Conservation (phyloP, 2,888 invertebrate species). For the Platypus cylindrus region DNA sequence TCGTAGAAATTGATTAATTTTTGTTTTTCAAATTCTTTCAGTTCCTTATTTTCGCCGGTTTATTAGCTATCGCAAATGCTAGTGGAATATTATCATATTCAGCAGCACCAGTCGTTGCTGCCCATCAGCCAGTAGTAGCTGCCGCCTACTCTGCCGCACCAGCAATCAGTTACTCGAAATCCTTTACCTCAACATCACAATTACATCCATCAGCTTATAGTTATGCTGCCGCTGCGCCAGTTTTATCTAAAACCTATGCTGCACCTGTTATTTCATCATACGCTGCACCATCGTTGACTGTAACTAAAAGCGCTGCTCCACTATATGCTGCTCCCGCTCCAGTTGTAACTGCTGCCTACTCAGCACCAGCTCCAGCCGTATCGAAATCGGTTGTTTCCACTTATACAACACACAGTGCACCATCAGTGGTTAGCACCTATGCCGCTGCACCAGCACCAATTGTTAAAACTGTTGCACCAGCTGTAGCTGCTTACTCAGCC, state of each 20-base stretch:
- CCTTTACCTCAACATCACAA: slow-evolving; percentile 21
- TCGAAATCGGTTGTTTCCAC: slow-evolving; percentile 19
- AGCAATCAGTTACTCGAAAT: slow-evolving; percentile 18
- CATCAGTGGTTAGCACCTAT: slow-evolving; percentile 8
- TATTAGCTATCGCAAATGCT: slow-evolving; percentile 47
- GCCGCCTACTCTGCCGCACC: slow-evolving; percentile 6
- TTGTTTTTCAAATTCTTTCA: slow-evolving; percentile 18
- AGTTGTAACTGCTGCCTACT: slow-evolving; percentile 15
- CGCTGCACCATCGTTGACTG: slow-evolving; percentile 4
- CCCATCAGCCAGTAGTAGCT: slow-evolving; percentile 17
- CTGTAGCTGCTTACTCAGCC: slow-evolving; percentile 3
- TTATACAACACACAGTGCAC: slow-evolving; percentile 16
- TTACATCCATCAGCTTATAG: slow-evolving; percentile 5
- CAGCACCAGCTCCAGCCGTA: slow-evolving; percentile 16
- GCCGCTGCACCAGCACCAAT: slow-evolving; percentile 5
- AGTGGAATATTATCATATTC: too few relatives aligned
- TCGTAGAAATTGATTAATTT: not conserved
- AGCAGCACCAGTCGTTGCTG: slow-evolving; percentile 23
- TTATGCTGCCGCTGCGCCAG: slow-evolving; percentile 17
- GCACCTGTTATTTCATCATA: slow-evolving; percentile 6
- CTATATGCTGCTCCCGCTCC: slow-evolving; percentile 18
- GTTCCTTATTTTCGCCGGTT: slow-evolving; percentile 45
- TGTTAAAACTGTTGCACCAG: slow-evolving; percentile 4
- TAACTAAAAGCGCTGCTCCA: not conserved
- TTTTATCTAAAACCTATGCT: slow-evolving; percentile 8